Evolutionary conservation across 2,797 vertebrate species (phyloP).

Genomic region (Graptemys geographica): DNA sequence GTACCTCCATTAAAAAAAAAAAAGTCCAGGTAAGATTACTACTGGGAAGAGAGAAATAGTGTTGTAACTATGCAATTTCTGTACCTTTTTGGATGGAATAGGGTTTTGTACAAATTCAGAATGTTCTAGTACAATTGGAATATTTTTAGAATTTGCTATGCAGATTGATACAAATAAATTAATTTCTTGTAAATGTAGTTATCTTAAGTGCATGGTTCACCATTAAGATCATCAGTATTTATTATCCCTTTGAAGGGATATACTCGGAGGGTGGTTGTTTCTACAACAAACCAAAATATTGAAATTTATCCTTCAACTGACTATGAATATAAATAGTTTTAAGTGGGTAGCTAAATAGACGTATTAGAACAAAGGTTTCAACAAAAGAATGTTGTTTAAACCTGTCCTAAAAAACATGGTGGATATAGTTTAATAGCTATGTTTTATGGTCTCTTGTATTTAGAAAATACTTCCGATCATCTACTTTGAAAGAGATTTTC

Average conservation of each 20-base stretch:
- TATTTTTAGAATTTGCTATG: neutral
- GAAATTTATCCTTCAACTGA: neutral
- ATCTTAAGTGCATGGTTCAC: neutral
- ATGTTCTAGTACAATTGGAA: neutral
- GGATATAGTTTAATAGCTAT: neutral
- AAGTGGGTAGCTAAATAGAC: neutral
- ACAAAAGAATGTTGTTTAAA: neutral
- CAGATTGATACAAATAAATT: neutral
- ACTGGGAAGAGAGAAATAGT: neutral
- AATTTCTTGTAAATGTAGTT: neutral
- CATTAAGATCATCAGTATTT: neutral
- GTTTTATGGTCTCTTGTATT: neutral
- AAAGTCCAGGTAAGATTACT: neutral
- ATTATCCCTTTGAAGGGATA: neutral
- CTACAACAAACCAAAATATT: neutral
- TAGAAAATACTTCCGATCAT: neutral
- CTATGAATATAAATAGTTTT: neutral
- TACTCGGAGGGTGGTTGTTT: neutral
- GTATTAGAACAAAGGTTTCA: neutral
- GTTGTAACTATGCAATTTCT: neutral
- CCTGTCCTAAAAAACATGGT: neutral
- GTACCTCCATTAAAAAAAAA: neutral
- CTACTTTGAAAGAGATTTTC: neutral
- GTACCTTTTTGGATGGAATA: neutral
- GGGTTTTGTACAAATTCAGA: neutral